Base-by-base conservation (phyloP, 2,797 vertebrate species). In the Austrolebias charrua region DNA sequence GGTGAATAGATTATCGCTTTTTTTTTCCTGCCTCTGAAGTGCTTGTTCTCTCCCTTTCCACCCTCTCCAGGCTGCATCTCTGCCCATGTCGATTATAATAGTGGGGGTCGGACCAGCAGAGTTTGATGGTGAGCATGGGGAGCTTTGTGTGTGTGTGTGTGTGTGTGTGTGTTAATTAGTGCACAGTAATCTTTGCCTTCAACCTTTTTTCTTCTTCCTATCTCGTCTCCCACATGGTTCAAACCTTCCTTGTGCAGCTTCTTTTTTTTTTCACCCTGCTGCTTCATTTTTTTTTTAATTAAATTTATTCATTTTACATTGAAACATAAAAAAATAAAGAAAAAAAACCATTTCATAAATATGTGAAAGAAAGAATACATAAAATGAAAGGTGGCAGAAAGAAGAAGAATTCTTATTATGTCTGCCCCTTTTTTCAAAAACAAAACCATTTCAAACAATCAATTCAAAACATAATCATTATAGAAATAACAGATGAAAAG, bases 31-130 rank as follows among this genome's bases (percentile, higher is more conserved):
- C 50, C 48, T 76, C 59, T 86, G 44, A 82, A 67, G 69, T 49
- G 18, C 55, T 29, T 55, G 1, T 73, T 71, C 40, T 78, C 31
- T 71, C 58, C 43, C 59, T 63, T 55, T 52, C 35, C 83, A 94
- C 58, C 43, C 59, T 63, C 53, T 52, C 35, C 83, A 94, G 93
- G 93, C 93, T 1, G 93, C 97, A 3, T 95, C 92, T 88, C 90
- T 98, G 90, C 96, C 97, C 70, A 98, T 99, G 97, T 98, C 97
- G 60, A 95, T 99, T 87, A 98, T 99, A 85, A 99, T 99, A 82
- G 97, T 99, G 53, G 97, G 97, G 43, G 96, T 99, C 60, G 97
- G 97, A 86, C 95, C 97, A 65, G 97, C 97, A n/a, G 97, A 99
- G 79, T 99, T 99, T 81, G 94, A 99, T 68, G 97, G 97, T 98